Evolutionary conservation across 2,113 vertebrate genomes (phyloP).

Genomic region (Hipposideros armiger): DNA sequence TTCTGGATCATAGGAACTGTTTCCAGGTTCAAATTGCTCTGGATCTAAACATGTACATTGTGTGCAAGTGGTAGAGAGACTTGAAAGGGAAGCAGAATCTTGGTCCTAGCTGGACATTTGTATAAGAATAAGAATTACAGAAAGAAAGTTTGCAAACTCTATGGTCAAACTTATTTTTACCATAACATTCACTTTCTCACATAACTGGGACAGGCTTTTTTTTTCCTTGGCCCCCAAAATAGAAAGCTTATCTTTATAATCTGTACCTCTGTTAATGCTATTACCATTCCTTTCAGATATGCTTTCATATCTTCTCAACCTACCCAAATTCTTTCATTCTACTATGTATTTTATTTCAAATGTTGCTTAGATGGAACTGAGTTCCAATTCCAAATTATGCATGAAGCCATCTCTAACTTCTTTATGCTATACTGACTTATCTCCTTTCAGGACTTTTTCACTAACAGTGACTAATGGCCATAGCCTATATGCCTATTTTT

Average conservation of each 20-base stretch:
- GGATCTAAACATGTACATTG: background rate
- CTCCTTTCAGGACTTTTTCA: background rate
- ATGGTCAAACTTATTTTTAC: background rate
- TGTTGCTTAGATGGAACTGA: background rate
- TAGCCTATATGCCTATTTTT: background rate
- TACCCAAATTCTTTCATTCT: background rate
- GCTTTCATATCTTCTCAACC: background rate
- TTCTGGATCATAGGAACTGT: background rate
- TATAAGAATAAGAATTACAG: background rate
- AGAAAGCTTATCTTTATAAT: background rate
- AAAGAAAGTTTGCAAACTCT: background rate
- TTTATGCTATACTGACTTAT: background rate
- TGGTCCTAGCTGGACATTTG: background rate
- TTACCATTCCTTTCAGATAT: background rate
- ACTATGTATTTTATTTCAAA: background rate
- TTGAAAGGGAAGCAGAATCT: background rate
- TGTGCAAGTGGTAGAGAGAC: background rate
- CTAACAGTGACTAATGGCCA: background rate
- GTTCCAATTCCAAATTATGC: background rate
- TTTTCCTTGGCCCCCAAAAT: background rate
- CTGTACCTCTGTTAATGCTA: background rate
- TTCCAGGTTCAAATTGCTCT: background rate
- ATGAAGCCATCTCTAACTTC: background rate
- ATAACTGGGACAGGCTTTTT: background rate
- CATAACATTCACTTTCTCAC: background rate